These are phyloP conservation scores for Clarias pachynema DNA, from an alignment of 2,797 vertebrate species.

Conservation along the genomic window DNA sequence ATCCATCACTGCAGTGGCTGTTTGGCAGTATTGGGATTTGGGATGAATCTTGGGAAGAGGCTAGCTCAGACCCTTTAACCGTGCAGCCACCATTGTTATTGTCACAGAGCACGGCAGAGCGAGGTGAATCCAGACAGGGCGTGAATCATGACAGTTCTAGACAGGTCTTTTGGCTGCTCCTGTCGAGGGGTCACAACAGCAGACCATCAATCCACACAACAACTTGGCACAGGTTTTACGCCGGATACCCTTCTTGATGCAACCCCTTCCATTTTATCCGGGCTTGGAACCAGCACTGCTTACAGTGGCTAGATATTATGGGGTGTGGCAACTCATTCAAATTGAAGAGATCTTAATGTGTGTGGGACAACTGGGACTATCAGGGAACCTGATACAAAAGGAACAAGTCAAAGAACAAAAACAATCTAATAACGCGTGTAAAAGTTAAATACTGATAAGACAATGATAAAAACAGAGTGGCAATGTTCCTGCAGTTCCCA, in stretches of 20 bases:
- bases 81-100: neutral
- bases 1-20: neutral
- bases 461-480: neutral
- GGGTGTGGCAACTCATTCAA: too few species aligned
- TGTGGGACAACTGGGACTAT: neutral
- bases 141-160: too few species aligned
- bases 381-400: neutral
- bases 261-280: too few species aligned
- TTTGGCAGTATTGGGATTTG: neutral
- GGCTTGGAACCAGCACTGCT: too few species aligned
- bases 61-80: neutral
- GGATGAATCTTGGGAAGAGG: neutral
- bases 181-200: too few species aligned
- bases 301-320: too few species aligned
- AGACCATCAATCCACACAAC: too few species aligned
- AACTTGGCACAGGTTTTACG: too few species aligned
- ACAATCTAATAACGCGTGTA: neutral
- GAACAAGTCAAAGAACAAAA: neutral
- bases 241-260: too few species aligned
- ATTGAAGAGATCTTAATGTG: neutral
- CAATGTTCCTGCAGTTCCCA: neutral
- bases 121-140: too few species aligned
- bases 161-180: too few species aligned
- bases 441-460: neutral
- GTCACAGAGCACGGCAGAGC: too few species aligned